Evolutionary conservation across 35 echinoderm and acorn worm genomes (phyloP), one percentile per base, ranked within the genome.

Genomic region (Ophiothrix spiculata): DNA sequence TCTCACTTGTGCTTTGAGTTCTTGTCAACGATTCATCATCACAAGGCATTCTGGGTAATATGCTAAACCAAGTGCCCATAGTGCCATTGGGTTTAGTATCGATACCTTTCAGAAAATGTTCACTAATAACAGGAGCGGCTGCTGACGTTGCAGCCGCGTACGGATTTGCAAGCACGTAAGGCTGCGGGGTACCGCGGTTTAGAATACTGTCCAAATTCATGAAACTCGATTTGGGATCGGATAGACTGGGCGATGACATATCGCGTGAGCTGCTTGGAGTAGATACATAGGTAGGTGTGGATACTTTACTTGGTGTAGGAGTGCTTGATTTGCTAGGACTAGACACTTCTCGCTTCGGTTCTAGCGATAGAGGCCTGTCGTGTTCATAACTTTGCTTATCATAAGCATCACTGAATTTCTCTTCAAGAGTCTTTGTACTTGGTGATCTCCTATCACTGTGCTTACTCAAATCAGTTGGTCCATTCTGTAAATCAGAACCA

Each of bases 31-130:
- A 92, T 17, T 83, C 86, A 76, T 94, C 89, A 69, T 99, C 96
- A 39, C 92, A 94, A 39, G 92, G 92, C 75, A 90, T 87, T 63
- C 95, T 86, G 36, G 95, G 95, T 76, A 98, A 84, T 64, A 98
- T 94, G 75, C 92, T 98, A 77, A 98, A 98, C 95, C 95, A 98
- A 12, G 93, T 69, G 32, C 83, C 81, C 39, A 89, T 77, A 36
- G 80, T 79, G 33, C 95, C 95, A 75, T 98, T 98, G 39, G 82
- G 83, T 56, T 94, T 98, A 54, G 85, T 36, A 33, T 87, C 89
- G 3, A 56, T 23, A n/a, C 60, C 60, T 69, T 69, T 69, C 8
- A 69, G 23, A 25, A 69, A 28, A 69, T 69, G 60, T 69, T 69
- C 60, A 69, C 60, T n/a, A 25, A 69, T 69, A 25, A 69, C 60